Base-by-base conservation (phyloP, 37 sponge, comb jelly and placozoan species). In the Beroe forskalii region DNA sequence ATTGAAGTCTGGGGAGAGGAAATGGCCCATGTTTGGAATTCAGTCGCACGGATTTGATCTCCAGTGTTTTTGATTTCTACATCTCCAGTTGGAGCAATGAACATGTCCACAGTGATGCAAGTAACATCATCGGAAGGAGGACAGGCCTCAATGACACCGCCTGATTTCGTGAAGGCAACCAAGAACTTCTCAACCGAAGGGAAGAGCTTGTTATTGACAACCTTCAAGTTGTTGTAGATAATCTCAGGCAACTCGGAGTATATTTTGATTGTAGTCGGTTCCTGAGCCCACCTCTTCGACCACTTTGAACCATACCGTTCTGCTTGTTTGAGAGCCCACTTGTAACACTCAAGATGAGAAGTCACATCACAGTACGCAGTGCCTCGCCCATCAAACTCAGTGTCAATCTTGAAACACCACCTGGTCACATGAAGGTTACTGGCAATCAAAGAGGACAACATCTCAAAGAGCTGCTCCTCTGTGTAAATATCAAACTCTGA, bases 281-380 rank as follows among this genome's bases (percentile, higher is more conserved):
- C 93, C 90, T 94, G 92, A 0, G 95, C 97, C 97, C 97, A 97
- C 9, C 30, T 43, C 28, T 94, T 94, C 42, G 30, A 83, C 96
- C 96, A 97, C 63, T 95, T 94, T 25, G 66, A 61, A 6, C 97
- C 97, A 62, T 94, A 95, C 62, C 96, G 40, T 66, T 94, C 90
- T 23, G 92, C 91, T 69, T 97, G 95, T 91, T 90, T 97, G 67
- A 92, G 62, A 44, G 94, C 76, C 96, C 95, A 93, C 14, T 63
- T 55, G 90, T 95, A 76, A 83, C 98, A 97, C 3, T 63, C 17
- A 0, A 97, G 93, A 61, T 40, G 37, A n/a, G 35, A 61, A 0
- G 89, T 28, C 33, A 96, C 75, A 62, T 97, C 98, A 94, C 96
- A 97, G 90, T 94, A 94, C 0, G 98, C 98, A 94, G 92, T 93